These are phyloP conservation scores for Papilio elwesi DNA, from an alignment of 2,888 invertebrate genomes.

Conservation along the genomic window DNA sequence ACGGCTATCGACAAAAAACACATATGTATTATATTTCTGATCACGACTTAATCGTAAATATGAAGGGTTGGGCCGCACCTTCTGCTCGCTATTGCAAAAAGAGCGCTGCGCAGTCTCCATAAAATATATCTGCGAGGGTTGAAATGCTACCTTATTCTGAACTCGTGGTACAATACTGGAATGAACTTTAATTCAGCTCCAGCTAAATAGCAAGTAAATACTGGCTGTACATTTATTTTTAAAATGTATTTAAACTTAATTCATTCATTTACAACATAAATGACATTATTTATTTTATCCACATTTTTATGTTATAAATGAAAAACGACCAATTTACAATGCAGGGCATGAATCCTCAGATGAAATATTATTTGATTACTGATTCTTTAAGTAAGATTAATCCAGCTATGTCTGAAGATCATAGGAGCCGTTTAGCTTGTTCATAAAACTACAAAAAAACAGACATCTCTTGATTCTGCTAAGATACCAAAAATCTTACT, in stretches of 20 bases:
- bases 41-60: slow-evolving; percentile 84
- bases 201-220: background rate
- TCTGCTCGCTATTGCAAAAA: slow-evolving; percentile 83
- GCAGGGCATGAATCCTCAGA: too few species aligned
- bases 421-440: too few species aligned
- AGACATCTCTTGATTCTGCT: too few species aligned
- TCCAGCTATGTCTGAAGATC: too few species aligned
- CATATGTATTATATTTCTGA: slow-evolving; percentile 79
- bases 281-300: background rate
- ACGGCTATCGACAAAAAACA: slow-evolving; percentile 74
- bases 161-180: slow-evolving; percentile 25
- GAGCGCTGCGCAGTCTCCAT: slow-evolving; percentile 78
- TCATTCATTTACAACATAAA: background rate
- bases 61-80: slow-evolving; percentile 82
- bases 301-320: too few species aligned
- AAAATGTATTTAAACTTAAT: background rate
- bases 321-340: too few species aligned
- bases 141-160: slow-evolving; percentile 50
- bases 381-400: too few species aligned
- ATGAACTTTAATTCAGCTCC: slow-evolving; percentile 10
- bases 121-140: slow-evolving; percentile 76
- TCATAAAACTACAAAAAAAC: too few species aligned
- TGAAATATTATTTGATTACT: too few species aligned
- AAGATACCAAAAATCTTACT: too few species aligned
- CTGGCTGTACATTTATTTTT: background rate